Conservation (phyloP, 1,140 invertebrate species). For the Teleopsis dalmanni region DNA sequence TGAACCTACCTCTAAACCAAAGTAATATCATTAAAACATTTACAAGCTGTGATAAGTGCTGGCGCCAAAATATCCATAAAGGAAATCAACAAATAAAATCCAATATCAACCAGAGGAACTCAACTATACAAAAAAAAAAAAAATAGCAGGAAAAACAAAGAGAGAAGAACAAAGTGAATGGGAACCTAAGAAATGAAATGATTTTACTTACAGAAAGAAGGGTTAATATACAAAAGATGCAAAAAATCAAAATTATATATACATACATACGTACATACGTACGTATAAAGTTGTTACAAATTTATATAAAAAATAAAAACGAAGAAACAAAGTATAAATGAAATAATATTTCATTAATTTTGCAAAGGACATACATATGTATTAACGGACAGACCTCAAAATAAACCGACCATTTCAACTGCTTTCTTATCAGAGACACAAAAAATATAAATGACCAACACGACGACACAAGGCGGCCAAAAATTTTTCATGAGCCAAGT, state of each 20-base stretch:
- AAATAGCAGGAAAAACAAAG: constrained; percentile 3
- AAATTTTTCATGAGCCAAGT: constrained; percentile 9
- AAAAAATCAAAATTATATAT: no score
- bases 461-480: constrained; percentile 10
- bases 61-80: constrained; percentile 13
- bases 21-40: constrained; percentile 9
- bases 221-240: no score
- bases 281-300: background rate
- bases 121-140: constrained; percentile 5
- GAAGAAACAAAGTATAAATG: background rate
- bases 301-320: background rate
- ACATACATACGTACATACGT: no score
- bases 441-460: constrained; percentile 13
- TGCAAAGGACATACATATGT: background rate
- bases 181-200: no score
- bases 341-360: constrained; percentile 7
- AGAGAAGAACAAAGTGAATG: background rate
- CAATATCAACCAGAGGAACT: background rate
- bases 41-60: constrained; percentile 8
- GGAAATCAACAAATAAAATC: background rate
- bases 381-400: background rate
- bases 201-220: no score
- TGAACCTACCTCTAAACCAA: background rate
- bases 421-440: constrained; percentile 5
- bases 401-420: background rate